Evolutionary conservation across 2,888 invertebrate species (phyloP).

Genomic region (Trichogramma dendrolimi): DNA sequence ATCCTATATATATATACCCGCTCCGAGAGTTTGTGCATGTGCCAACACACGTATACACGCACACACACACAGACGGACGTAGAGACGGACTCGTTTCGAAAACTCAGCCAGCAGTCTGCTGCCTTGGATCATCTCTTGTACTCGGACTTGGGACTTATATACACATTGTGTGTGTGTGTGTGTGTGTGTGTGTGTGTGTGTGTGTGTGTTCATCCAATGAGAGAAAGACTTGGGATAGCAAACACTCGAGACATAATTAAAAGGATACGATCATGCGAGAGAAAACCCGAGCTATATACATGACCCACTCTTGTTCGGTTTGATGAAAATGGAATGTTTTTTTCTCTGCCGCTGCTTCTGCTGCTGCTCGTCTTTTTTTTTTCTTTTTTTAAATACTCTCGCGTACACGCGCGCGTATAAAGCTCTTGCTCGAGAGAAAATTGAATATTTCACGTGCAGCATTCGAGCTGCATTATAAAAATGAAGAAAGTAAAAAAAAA

Average conservation of each 20-base stretch:
- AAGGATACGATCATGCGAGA: constrained; percentile 11
- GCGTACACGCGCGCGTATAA: not conserved
- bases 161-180: constrained; percentile 7
- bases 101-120: constrained; percentile 4
- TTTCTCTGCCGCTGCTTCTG: too few relatives aligned
- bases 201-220: constrained; percentile 18
- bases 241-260: constrained; percentile 22
- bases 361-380: too few relatives aligned
- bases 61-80: too few relatives aligned
- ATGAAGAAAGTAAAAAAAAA: too few relatives aligned
- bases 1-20: not conserved
- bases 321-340: constrained; percentile 5
- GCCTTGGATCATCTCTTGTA: not conserved
- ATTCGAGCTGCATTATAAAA: too few relatives aligned
- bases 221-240: constrained; percentile 3
- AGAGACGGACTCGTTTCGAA: not conserved
- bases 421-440: not conserved
- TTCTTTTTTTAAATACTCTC: too few relatives aligned
- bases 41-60: too few relatives aligned
- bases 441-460: too few relatives aligned
- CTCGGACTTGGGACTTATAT: not conserved
- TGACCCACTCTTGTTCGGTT: constrained; percentile 1
- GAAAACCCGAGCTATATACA: too few relatives aligned
- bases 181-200: not conserved
- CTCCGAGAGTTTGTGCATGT: too few relatives aligned